phyloP scores from a whole-genome alignment of 2,113 vertebrate species.

The Gnathochromis pfefferi region DNA sequence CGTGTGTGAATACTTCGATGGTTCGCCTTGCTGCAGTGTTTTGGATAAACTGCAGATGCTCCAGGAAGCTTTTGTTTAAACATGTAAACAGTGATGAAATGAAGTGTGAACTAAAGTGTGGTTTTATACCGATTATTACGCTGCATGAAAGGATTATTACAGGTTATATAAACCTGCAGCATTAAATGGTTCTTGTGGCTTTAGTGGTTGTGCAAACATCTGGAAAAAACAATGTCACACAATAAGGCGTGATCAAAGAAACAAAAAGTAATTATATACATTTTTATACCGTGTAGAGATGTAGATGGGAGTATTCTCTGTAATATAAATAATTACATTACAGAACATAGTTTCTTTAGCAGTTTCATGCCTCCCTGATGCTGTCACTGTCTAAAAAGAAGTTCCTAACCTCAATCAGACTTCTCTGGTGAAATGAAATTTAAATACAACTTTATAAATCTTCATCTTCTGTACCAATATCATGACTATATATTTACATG shows the following conservation, averaged over 20 bases:
- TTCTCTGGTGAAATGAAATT: background rate
- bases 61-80: background rate
- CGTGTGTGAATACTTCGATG: background rate
- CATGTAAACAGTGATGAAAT: background rate
- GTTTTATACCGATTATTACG: background rate
- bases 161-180: background rate
- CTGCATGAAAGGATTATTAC: background rate
- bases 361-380: background rate
- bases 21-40: background rate
- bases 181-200: background rate
- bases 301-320: background rate
- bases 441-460: background rate
- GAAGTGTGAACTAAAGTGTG: background rate
- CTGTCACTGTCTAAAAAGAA: background rate
- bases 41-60: background rate
- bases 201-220: background rate
- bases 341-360: background rate
- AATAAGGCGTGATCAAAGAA: background rate
- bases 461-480: background rate
- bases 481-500: background rate
- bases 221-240: background rate
- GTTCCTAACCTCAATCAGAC: background rate
- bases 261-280: background rate
- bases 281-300: background rate
- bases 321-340: background rate